Evolutionary conservation across 2,113 vertebrate genomes (phyloP).

Genomic region (Ictalurus furcatus): DNA sequence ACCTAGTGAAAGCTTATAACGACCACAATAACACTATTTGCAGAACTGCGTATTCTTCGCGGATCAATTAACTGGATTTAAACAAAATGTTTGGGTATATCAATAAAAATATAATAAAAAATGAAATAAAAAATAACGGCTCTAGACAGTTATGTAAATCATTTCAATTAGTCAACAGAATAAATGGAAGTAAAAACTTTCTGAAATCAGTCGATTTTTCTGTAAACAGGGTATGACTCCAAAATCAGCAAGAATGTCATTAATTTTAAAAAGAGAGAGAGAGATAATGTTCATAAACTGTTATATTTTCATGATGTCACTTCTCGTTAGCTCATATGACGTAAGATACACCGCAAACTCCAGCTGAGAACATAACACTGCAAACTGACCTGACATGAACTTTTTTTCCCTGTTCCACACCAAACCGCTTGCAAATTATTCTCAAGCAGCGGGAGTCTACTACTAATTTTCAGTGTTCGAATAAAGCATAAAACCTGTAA

Average conservation of each 20-base stretch:
- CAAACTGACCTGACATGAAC: slow-evolving; percentile 28
- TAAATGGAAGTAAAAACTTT: not conserved
- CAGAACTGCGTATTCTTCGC: not conserved
- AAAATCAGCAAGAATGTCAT: not conserved
- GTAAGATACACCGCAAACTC: not conserved
- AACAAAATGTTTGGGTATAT: not conserved
- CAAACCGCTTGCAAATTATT: not conserved
- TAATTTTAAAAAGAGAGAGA: not conserved
- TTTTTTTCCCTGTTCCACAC: not conserved
- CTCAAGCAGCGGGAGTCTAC: not conserved
- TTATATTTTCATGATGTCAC: slow-evolving; percentile 25
- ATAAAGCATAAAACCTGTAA: not conserved
- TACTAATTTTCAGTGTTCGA: not conserved
- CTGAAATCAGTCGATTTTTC: not conserved
- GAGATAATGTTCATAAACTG: not conserved
- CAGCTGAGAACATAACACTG: slow-evolving; percentile 16
- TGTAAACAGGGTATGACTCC: not conserved
- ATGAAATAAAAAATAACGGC: not conserved
- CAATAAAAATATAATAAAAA: not conserved
- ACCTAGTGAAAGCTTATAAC: not conserved
- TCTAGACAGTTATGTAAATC: not conserved
- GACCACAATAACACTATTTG: not conserved
- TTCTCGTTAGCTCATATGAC: slow-evolving; percentile 9
- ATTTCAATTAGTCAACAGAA: not conserved
- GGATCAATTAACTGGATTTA: too few species aligned